Evolutionary conservation across 37 sponge, comb jelly and placozoan genomes (phyloP).

Genomic region (Geodia barretti): DNA sequence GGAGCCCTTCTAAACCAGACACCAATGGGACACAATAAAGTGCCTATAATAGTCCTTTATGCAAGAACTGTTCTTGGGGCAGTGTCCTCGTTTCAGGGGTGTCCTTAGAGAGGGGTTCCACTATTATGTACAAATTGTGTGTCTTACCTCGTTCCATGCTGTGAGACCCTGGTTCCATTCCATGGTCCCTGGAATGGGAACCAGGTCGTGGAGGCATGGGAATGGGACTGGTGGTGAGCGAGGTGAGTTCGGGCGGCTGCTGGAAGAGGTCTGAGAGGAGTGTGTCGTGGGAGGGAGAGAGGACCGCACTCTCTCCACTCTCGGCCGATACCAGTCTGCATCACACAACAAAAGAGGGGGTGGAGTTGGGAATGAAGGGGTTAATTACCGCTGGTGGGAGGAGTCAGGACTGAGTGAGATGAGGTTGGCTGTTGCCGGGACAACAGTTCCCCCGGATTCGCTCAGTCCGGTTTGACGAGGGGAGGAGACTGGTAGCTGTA

Average conservation of each 20-base stretch:
- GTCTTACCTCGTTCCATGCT: background rate
- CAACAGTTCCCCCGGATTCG: background rate
- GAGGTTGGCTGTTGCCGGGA: background rate
- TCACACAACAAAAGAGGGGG: conserved; percentile 2
- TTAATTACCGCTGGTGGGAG: background rate
- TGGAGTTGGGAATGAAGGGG: background rate
- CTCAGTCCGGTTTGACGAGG: background rate
- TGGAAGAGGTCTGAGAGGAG: conserved; percentile 20
- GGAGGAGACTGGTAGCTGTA: background rate
- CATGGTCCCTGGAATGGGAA: background rate
- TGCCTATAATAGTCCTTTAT: too few species aligned
- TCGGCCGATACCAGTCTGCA: background rate
- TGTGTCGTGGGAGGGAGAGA: conserved; percentile 24
- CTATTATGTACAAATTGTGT: too few species aligned
- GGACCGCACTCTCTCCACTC: background rate
- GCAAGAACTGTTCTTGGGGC: too few species aligned
- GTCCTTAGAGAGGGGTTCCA: too few species aligned
- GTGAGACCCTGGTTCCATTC: background rate
- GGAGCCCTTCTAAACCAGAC: too few species aligned
- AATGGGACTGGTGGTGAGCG: conserved; percentile 19
- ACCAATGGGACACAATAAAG: too few species aligned
- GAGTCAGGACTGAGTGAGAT: background rate
- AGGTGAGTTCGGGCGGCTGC: conserved; percentile 13
- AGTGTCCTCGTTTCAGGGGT: too few species aligned
- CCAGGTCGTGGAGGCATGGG: conserved; percentile 23